Evolutionary conservation across 1,140 invertebrate genomes (phyloP).

Genomic region (Anoplophora glabripennis): DNA sequence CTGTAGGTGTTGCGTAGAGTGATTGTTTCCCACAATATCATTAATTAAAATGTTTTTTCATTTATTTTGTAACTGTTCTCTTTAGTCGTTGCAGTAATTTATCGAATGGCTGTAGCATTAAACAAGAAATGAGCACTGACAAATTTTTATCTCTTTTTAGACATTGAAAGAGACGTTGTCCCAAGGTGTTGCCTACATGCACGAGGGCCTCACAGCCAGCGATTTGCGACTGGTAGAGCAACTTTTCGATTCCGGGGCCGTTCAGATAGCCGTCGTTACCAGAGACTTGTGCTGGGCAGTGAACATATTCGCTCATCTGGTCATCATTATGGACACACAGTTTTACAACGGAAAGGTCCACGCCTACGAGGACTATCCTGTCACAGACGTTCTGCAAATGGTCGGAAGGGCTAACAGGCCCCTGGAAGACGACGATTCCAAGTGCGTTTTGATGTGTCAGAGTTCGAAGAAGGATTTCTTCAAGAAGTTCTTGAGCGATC

Average conservation of each 20-base stretch:
- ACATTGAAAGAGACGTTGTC: constrained; percentile 81
- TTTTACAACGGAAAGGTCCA: constrained; percentile 93
- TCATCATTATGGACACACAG: constrained; percentile 97
- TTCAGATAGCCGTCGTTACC: constrained; percentile 91
- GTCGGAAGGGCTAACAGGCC: constrained; percentile 89
- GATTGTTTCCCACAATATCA: too few relatives aligned
- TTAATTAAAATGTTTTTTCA: too few relatives aligned
- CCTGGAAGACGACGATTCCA: constrained; percentile 87
- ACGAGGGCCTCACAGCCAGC: constrained; percentile 83
- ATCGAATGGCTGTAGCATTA: too few relatives aligned
- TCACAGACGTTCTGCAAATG: constrained; percentile 98
- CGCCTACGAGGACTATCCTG: constrained; percentile 95
- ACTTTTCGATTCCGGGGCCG: constrained; percentile 88
- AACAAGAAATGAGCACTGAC: too few relatives aligned
- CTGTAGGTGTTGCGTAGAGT: too few relatives aligned
- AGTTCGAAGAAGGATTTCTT: constrained; percentile 98
- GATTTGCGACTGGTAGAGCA: constrained; percentile 90
- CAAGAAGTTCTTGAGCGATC: constrained; percentile 98
- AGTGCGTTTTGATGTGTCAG: constrained; percentile 96
- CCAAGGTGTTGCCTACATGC: constrained; percentile 95
- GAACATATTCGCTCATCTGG: constrained; percentile 81
- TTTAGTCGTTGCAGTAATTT: too few relatives aligned
- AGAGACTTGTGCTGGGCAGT: constrained; percentile 90
- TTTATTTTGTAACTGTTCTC: too few relatives aligned
- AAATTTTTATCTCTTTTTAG: constrained; percentile 47